Evolutionary conservation across 2,113 vertebrate species (phyloP), one percentile per base, ranked within the genome.

Genomic region (Elanoides forficatus): DNA sequence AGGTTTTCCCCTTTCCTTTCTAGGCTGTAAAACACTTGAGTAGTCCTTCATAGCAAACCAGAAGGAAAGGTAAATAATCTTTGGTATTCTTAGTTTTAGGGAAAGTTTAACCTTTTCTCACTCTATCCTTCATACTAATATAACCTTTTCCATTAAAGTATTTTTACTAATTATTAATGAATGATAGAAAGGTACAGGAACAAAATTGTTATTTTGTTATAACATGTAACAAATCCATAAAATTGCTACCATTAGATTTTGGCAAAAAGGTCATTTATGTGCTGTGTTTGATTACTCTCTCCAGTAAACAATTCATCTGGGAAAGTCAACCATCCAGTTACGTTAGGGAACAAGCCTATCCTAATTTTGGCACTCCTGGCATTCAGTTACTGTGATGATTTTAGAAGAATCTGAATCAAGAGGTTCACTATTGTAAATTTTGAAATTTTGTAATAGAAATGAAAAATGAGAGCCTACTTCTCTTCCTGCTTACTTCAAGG

Each of bases 351-450:
- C 25, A 95, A 81, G 50, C 58, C 86, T 81, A n/a, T 36, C 53
- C 56, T 43, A 84, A 93, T 89, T 95, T 52, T 96, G 94, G 90
- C 60, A 90, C 47, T 66, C 34, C 68, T 93, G 45, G 42, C 74
- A 80, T 89, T 89, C 94, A 58, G 72, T 47, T 85, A 86, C 56
- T 91, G 65, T 8, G 50, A 42, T 78, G 79, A 88, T 82, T 86
- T 66, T 88, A 81, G 36, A 94, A 96, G 29, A 90, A 79, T 36
- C 81, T 94, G 79, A 97, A 97, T 95, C 47, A 96, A 50, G n/a
- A 56, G 2, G 34, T 91, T 95, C 32, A 89, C 32, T 79, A 65
- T 50, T 63, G 7, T 68, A 95, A 94, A 97, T 83, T 63, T 75
- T 32, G 83, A 80, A 36, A 91, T 62, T n/a, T 85, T 53, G 30